Evolutionary conservation across 2,797 vertebrate species (phyloP).

Genomic region (Spatula versicolor): DNA sequence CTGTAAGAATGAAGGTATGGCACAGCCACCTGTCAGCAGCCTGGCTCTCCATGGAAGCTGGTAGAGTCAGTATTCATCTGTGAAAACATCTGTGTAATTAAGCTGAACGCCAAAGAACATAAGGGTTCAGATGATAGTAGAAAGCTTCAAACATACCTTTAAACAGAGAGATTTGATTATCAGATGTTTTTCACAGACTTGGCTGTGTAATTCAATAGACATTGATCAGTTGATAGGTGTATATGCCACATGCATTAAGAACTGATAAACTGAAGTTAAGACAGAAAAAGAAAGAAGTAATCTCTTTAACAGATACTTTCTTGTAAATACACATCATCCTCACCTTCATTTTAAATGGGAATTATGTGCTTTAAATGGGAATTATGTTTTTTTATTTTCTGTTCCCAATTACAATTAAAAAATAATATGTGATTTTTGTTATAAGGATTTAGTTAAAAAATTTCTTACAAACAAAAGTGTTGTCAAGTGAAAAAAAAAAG

Average conservation of each 20-base stretch:
- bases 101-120: constrained; percentile 7
- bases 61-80: constrained; percentile 17
- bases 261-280: not conserved
- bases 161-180: constrained; percentile 33
- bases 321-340: not conserved
- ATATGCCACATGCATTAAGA: not conserved
- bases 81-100: constrained; percentile 43
- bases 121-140: not conserved
- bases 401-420: not conserved
- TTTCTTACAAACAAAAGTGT: not conserved
- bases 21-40: constrained; percentile 44
- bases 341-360: not conserved
- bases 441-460: not conserved
- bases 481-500: not conserved
- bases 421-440: not conserved
- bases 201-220: not conserved
- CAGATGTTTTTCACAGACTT: not conserved
- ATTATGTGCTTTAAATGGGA: not conserved
- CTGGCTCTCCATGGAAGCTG: constrained; percentile 3
- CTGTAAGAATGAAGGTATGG: not conserved
- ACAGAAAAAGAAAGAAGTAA: not conserved
- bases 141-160: not conserved
- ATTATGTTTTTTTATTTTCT: not conserved
- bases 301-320: not conserved
- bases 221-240: constrained; percentile 3